A percentile compares a stretch with the other conserved stretches of the same genome.
Evolutionary conservation across 2,888 invertebrate species (phyloP).

Genomic region (Ischnus inquisitorius): DNA sequence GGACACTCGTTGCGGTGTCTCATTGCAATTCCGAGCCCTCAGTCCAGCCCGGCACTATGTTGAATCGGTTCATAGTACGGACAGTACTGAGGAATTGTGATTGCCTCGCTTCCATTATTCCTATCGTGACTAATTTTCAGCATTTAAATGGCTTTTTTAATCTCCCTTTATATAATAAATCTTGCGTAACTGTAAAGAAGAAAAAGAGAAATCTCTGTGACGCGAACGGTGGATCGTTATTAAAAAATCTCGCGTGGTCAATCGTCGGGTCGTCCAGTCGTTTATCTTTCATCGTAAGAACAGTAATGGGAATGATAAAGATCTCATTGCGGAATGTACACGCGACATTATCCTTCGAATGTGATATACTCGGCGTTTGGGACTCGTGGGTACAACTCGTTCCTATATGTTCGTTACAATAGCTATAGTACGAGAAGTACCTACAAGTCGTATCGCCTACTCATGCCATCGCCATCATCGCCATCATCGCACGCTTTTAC

Average conservation of each 20-base stretch:
- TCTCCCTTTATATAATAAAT: not conserved
- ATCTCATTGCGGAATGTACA: slow-evolving; percentile 36
- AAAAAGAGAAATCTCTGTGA: not conserved
- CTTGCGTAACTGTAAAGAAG: not conserved
- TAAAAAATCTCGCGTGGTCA: slow-evolving; percentile 17
- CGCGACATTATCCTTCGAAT: slow-evolving; percentile 12
- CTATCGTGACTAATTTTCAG: not conserved
- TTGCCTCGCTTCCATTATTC: slow-evolving; percentile 35
- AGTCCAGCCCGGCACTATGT: slow-evolving; percentile 75
- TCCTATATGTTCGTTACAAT: slow-evolving; percentile 62
- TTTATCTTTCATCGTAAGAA: not conserved
- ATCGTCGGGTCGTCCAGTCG: not conserved
- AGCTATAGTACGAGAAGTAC: slow-evolving; percentile 72
- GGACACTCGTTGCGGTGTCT: slow-evolving; percentile 35
- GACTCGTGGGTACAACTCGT: slow-evolving; percentile 67
- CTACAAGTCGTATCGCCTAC: slow-evolving; percentile 66
- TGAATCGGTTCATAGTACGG: slow-evolving; percentile 77
- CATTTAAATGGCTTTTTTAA: not conserved
- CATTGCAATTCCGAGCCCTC: slow-evolving; percentile 71
- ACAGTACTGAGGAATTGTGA: slow-evolving; percentile 75
- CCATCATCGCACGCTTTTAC: slow-evolving; percentile 5
- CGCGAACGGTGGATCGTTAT: not conserved
- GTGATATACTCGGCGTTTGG: slow-evolving; percentile 54
- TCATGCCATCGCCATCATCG: slow-evolving; percentile 35
- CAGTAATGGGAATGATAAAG: slow-evolving; percentile 37